Conservation (phyloP, 92 coral and sea anemone species). For the Muricea muricata region DNA sequence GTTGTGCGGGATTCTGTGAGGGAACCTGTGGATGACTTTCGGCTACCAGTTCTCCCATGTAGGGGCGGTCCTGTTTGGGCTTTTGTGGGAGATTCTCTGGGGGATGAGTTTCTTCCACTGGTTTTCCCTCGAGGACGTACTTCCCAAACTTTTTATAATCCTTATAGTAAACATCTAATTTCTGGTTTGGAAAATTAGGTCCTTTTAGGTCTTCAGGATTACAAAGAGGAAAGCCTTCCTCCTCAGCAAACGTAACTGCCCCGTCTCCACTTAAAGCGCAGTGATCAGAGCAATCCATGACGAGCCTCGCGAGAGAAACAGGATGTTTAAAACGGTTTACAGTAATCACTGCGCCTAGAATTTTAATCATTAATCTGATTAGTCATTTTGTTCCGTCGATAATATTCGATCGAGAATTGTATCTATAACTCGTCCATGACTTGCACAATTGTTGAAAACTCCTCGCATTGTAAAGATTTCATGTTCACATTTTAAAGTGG, state of each 20-base stretch:
- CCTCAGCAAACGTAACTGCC: conserved; percentile 77
- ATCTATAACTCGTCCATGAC: no score
- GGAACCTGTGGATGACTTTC: no score
- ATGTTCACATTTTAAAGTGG: no score
- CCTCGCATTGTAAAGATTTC: no score
- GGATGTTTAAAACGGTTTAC: conserved; percentile 73
- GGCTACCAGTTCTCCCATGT: no score
- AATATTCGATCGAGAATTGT: no score
- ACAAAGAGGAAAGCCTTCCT: conserved; percentile 61
- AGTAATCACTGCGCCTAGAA: conserved; percentile 85
- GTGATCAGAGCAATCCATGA: conserved; percentile 78
- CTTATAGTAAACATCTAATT: conserved; percentile 1
- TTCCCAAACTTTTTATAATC: no score
- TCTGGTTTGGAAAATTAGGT: not conserved
- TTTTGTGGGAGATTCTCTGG: no score
- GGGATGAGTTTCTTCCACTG: not conserved
- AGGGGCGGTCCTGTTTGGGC: no score
- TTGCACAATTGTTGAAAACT: no score
- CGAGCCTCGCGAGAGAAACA: conserved; percentile 77
- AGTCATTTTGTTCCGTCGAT: no score
- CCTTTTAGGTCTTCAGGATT: conserved; percentile 60
- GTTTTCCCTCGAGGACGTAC: not conserved
- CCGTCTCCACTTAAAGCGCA: conserved; percentile 83
- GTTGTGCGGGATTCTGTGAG: not conserved
- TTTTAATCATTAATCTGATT: no score